Evolutionary conservation across 2,797 vertebrate genomes (phyloP), one percentile per base, ranked within the genome.

Genomic region (Manis pentadactyla): DNA sequence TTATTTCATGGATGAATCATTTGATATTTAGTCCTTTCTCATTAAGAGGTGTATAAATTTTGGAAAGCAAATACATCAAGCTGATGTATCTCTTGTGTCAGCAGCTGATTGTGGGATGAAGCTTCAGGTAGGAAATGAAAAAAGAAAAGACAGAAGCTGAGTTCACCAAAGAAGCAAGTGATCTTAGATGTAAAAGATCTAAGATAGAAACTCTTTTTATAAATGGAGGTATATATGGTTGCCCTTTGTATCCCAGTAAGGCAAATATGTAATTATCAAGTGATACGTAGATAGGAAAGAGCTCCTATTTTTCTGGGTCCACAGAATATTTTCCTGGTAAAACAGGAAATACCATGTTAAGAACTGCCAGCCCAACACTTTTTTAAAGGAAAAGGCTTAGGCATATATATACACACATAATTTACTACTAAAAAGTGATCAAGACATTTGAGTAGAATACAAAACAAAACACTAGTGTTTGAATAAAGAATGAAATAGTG

Each of bases 181-280:
- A 71, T 17, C 92, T 96, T 29, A 59, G 7, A 63, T 18, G 74
- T 94, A 34, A 69, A 96, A 88, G 31, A 57, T 61, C 31, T 92
- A 51, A 71, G 6, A 31, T 86, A 85, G 83, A 78, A 31, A 1
- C 2, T 21, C 39, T 39, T 39, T 92, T 12, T 59, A 69, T 19
- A 91, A 12, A 1, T 64, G 27, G 29, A 96, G 59, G 1, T 0
- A 83, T 63, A 25, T 29, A 14, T 27, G 23, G 61, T 46, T 71
- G 0, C 46, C 89, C 12, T 77, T 69, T 92, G 7, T 11, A 14
- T 55, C 1, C 63, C 82, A 91, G 17, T 15, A 88, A 94, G 55
- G 15, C 66, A 46, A 91, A 84, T 4, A 90, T 2, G 0, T n/a
- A 88, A 64, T 14, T 71, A 6, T 49, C 37, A 83, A 1, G 5